Evolutionary conservation across 2,888 invertebrate species (phyloP).

Genomic region (Leptopilina syphax): DNA sequence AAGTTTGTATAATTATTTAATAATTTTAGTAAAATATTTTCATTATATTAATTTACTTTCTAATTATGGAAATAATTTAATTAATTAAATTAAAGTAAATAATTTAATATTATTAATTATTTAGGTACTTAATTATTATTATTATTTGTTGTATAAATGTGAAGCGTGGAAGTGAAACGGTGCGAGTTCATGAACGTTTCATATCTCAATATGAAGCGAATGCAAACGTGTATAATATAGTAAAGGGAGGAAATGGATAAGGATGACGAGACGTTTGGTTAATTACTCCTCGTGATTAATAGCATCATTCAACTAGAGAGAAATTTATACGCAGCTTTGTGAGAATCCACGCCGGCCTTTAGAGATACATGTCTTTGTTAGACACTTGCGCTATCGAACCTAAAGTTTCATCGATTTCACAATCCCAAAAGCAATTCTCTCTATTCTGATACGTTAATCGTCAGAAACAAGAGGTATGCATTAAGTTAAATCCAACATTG

Average conservation of each 20-base stretch:
- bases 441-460: conserved; percentile 37
- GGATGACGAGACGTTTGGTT: conserved; percentile 52
- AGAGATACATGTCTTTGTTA: conserved; percentile 37
- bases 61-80: too few relatives aligned
- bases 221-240: not conserved
- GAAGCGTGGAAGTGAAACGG: not conserved
- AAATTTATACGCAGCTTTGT: conserved; percentile 39
- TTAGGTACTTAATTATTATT: too few relatives aligned
- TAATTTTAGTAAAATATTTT: too few relatives aligned
- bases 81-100: too few relatives aligned
- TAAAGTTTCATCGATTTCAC: conserved; percentile 37
- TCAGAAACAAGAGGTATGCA: conserved; percentile 29
- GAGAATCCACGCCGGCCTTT: conserved; percentile 21
- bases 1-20: too few relatives aligned
- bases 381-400: conserved; percentile 28
- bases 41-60: too few relatives aligned
- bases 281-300: conserved; percentile 54
- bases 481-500: conserved; percentile 14
- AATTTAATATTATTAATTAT: too few relatives aligned
- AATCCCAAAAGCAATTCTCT: conserved; percentile 32
- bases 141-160: too few relatives aligned
- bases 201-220: conserved; percentile 20
- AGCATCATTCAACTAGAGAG: conserved; percentile 37
- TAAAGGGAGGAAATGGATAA: conserved; percentile 36
- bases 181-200: not conserved